A percentile compares a stretch with the other conserved stretches of the same genome.
phyloP scores from a whole-genome alignment of 2,888 invertebrate genomes.

The Falcaria lacertinaria region DNA sequence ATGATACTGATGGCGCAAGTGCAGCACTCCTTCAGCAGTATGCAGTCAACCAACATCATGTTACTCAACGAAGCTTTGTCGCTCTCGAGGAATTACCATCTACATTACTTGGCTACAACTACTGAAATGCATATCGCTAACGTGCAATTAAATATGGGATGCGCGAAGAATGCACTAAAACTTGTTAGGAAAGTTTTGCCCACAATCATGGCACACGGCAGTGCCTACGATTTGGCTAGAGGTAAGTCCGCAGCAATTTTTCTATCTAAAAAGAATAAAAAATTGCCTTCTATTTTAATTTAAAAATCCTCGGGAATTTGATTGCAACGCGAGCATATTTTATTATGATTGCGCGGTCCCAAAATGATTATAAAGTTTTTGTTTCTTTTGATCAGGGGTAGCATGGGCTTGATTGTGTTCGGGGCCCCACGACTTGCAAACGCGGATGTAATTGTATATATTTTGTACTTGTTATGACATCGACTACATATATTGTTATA shows the following conservation, averaged over 20 bases:
- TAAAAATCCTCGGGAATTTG: too few species aligned
- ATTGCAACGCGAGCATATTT: too few species aligned
- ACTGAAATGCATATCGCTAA: conserved; percentile 90
- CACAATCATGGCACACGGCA: conserved; percentile 88
- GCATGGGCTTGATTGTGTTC: too few species aligned
- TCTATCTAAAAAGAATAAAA: not conserved
- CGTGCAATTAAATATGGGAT: conserved; percentile 86
- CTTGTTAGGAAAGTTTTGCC: conserved; percentile 85
- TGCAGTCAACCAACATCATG: conserved; percentile 76
- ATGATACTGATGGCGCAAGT: conserved; percentile 84
- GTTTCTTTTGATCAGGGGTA: too few species aligned
- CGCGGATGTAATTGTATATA: too few species aligned
- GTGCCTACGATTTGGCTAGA: conserved; percentile 88
- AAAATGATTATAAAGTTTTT: too few species aligned
- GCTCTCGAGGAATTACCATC: conserved; percentile 85
- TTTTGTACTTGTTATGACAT: too few species aligned
- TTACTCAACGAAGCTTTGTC: conserved; percentile 85
- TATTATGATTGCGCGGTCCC: too few species aligned
- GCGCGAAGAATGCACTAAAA: conserved; percentile 86
- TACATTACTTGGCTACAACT: conserved; percentile 87
- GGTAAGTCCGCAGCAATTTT: conserved; percentile 44
- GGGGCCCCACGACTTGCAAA: too few species aligned
- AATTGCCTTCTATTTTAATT: too few species aligned
- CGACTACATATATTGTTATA: too few species aligned
- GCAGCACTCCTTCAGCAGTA: conserved; percentile 80